Base-by-base conservation (phyloP, 2,113 vertebrate genomes). In the Poeciliopsis occidentalis region DNA sequence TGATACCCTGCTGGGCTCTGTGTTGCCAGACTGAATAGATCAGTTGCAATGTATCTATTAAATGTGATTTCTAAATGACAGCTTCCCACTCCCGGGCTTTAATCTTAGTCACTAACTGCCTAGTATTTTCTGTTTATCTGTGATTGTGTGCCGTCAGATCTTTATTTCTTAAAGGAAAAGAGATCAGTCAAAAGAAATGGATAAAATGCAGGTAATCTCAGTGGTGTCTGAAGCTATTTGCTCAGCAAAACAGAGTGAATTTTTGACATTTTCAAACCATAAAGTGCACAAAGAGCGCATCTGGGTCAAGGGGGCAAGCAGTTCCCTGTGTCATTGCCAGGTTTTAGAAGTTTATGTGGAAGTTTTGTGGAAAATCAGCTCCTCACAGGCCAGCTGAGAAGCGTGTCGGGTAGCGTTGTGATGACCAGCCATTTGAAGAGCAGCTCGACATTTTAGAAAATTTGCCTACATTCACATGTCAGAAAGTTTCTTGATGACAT, bases 1-100 rank as follows among this genome's bases (percentile, higher is more conserved):
- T 54, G 47, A 61, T 66, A 47, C 65, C 61, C 78, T 66, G 69
- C 64, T 69, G 57, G 39, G 64, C 32, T 85, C 61, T 51, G 32
- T 82, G 88, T 74, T 79, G 68, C 70, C 27, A 71, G 69, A 64
- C 41, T 32, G 62, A 82, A 82, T 82, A 69, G 73, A 72, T 78
- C 64, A 66, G 27, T 60, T 78, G 22, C 12, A 6, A 54, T 71
- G 29, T 75, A 63, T 67, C 31, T 54, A 65, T 44, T 30, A 60
- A 61, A n/a, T 77, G 60, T 70, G 31, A 69, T 78, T 67, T 64
- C 71, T 73, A 83, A 72, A 34, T 79, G 71, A 77, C 71, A 60
- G 64, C 32, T 27, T 15, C 47, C 51, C 64, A 75, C 63, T 62
- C 27, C 67, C 60, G 76, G 39, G 73, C 54, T 82, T 37, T 39